Conservation (phyloP, 2,888 invertebrate species). For the Sympetrum striolatum region DNA sequence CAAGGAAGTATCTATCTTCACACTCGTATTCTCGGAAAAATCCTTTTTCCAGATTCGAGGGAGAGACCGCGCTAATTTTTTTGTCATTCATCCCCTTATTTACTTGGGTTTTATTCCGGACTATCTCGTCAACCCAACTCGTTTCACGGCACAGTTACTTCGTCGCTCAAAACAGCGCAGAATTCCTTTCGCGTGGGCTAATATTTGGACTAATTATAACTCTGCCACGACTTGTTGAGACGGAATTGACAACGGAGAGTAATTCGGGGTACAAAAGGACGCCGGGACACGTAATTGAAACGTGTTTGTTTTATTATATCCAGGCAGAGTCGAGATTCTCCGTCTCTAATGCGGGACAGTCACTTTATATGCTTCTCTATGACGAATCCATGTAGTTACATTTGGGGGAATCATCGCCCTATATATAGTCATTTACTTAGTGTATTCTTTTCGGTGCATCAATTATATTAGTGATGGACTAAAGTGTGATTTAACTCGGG, state of each 20-base stretch:
- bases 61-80: background rate
- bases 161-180: background rate
- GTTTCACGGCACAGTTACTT: slow-evolving; percentile 19
- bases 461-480: too few species aligned
- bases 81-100: background rate
- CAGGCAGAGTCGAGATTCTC: background rate
- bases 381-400: background rate
- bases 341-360: background rate
- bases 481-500: too few species aligned
- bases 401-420: too few species aligned
- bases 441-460: too few species aligned
- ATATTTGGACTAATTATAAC: background rate
- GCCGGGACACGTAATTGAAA: background rate
- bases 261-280: background rate
- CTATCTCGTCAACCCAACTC: slow-evolving; percentile 28
- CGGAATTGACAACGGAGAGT: background rate
- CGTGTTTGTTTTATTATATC: background rate
- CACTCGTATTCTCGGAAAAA: background rate
- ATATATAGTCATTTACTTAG: too few species aligned
- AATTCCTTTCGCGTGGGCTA: background rate
- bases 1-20: background rate
- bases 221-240: background rate
- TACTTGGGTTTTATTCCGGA: background rate
- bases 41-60: background rate
- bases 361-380: background rate